These are phyloP conservation scores for Pocillopora damicornis DNA, from an alignment of 64 coral and sea anemone species.

Conservation along the genomic window DNA sequence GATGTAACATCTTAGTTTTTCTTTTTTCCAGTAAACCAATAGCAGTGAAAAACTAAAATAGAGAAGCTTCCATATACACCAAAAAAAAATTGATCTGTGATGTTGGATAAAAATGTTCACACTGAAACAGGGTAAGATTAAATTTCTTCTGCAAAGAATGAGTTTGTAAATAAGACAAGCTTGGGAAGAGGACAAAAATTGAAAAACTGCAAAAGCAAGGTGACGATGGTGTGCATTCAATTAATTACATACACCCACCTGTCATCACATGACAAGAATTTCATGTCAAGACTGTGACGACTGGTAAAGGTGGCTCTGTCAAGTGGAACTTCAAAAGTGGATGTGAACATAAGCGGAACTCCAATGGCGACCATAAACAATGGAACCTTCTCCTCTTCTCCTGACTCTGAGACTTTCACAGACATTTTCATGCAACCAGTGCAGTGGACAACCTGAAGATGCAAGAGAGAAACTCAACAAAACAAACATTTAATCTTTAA, in stretches of 20 bases:
- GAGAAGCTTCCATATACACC: too few relatives aligned
- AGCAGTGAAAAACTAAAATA: too few relatives aligned
- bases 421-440: slow-evolving; percentile 88
- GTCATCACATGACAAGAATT: slow-evolving; percentile 91
- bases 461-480: not conserved
- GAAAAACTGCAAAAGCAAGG: too few relatives aligned
- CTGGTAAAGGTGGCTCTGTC: slow-evolving; percentile 96
- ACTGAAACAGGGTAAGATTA: too few relatives aligned
- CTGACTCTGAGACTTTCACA: slow-evolving; percentile 2
- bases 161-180: too few relatives aligned
- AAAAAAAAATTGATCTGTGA: too few relatives aligned
- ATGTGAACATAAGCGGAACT: slow-evolving; percentile 89
- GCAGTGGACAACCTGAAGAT: slow-evolving; percentile 90
- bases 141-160: too few relatives aligned
- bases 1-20: too few relatives aligned
- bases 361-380: slow-evolving; percentile 93
- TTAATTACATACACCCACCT: slow-evolving; percentile 35
- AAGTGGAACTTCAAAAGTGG: slow-evolving; percentile 96
- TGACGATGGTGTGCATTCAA: too few relatives aligned
- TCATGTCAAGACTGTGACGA: slow-evolving; percentile 93
- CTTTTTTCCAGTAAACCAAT: too few relatives aligned
- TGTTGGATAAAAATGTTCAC: too few relatives aligned
- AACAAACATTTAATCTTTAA: not conserved
- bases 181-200: too few relatives aligned
- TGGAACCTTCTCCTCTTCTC: slow-evolving; percentile 51